Conservation (phyloP, 2,113 vertebrate genomes). For the Onychostoma macrolepis region DNA sequence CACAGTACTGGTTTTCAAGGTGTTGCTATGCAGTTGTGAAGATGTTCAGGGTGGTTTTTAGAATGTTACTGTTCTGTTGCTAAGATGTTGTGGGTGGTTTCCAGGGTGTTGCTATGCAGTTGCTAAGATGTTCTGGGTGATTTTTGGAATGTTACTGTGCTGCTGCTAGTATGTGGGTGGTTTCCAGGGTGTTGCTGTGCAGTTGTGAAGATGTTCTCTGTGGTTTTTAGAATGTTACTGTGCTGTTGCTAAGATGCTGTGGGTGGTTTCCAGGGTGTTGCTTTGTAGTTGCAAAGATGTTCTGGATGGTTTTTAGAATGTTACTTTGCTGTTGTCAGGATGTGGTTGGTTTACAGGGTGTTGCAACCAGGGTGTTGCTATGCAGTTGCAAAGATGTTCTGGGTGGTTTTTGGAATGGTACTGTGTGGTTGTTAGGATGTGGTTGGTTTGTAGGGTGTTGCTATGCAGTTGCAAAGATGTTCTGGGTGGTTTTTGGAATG, state of each 20-base stretch:
- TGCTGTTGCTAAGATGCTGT: not conserved
- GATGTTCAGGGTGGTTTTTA: not conserved
- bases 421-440: too few relatives aligned
- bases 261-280: not conserved
- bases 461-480: not conserved
- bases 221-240: not conserved
- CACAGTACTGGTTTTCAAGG: not conserved
- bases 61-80: not conserved
- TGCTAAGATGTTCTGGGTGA: fast-evolving
- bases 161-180: not conserved
- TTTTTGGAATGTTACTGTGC: not conserved
- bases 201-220: not conserved
- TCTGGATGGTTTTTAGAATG: not conserved
- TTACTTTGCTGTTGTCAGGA: not conserved
- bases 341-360: not conserved
- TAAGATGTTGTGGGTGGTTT: not conserved
- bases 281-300: not conserved
- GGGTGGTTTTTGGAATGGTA: not conserved
- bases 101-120: not conserved
- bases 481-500: not conserved
- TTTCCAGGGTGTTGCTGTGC: not conserved
- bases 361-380: not conserved
- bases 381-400: not conserved
- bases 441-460: too few relatives aligned
- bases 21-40: not conserved